phyloP scores from a whole-genome alignment of 2,113 vertebrate genomes.

The Pachypanchax playfairii region DNA sequence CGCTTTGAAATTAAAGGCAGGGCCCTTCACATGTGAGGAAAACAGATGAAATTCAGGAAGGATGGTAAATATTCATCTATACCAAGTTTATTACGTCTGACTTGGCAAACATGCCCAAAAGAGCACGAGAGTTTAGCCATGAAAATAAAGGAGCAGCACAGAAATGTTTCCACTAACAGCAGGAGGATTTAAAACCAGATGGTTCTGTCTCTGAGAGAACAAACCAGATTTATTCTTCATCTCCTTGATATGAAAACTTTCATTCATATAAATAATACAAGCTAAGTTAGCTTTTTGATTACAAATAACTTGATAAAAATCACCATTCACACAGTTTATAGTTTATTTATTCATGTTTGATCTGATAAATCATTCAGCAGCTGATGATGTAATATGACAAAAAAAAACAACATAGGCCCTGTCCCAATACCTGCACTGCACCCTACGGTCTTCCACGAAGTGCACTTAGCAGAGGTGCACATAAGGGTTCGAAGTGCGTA shows the following conservation, averaged over 20 bases:
- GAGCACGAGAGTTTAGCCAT: neutral
- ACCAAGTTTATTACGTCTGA: constrained; percentile 54
- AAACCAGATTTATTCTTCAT: neutral
- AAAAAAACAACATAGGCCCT: too few species aligned
- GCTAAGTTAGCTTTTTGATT: too few species aligned
- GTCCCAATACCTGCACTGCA: too few species aligned
- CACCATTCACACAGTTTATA: too few species aligned
- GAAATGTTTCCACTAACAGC: neutral
- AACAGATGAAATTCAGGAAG: constrained; percentile 22
- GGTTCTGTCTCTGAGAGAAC: neutral
- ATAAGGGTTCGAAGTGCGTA: too few species aligned
- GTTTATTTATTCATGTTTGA: too few species aligned
- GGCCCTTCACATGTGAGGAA: constrained; percentile 19
- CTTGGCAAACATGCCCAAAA: constrained; percentile 44
- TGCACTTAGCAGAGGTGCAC: too few species aligned
- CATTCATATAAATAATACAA: neutral
- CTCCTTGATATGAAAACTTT: neutral
- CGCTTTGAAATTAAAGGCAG: constrained; percentile 43
- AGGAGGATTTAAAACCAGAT: neutral
- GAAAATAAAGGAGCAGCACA: neutral
- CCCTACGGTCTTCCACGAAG: too few species aligned
- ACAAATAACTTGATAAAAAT: too few species aligned
- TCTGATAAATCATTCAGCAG: too few species aligned
- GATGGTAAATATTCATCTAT: constrained; percentile 39
- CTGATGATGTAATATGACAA: too few species aligned